phyloP scores from a whole-genome alignment of 2,797 vertebrate species.

The Microchirus variegatus region DNA sequence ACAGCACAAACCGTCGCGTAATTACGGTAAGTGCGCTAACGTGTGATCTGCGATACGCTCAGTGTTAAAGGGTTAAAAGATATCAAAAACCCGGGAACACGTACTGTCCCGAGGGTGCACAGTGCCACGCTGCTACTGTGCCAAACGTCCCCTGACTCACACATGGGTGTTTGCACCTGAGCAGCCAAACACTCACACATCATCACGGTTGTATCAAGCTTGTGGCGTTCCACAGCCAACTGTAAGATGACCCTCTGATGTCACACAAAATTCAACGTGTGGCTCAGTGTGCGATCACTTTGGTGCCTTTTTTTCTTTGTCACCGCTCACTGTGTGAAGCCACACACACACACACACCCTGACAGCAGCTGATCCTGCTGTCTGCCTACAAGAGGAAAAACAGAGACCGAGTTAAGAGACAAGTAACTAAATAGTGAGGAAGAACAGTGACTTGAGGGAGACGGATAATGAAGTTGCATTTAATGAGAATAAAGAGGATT shows the following conservation, averaged over 20 bases:
- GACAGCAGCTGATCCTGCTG: conserved; percentile 26
- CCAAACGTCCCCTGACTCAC: conserved; percentile 1
- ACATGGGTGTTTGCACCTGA: conserved; percentile 24
- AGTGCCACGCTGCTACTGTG: background rate
- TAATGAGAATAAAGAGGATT: conserved; percentile 37
- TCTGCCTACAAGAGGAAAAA: conserved; percentile 6
- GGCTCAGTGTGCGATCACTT: conserved; percentile 42
- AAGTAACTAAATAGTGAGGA: too few relatives aligned
- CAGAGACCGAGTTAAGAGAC: conserved; percentile 2
- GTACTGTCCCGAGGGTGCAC: conserved; percentile 5
- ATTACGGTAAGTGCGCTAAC: too few relatives aligned
- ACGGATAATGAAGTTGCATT: conserved; percentile 31
- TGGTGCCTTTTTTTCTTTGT: conserved; percentile 28
- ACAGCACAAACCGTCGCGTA: too few relatives aligned
- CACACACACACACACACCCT: conserved; percentile 38
- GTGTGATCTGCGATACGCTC: too few relatives aligned
- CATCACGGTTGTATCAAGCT: conserved; percentile 19
- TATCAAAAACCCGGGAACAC: background rate
- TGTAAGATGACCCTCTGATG: conserved; percentile 48
- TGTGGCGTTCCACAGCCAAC: conserved; percentile 37
- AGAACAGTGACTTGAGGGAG: conserved; percentile 7
- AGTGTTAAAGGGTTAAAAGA: too few relatives aligned
- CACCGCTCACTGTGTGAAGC: conserved; percentile 33
- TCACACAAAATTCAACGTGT: conserved; percentile 49
- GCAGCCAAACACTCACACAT: background rate